Conservation (phyloP, 2,113 vertebrate genomes). For the Panthera uncia region DNA sequence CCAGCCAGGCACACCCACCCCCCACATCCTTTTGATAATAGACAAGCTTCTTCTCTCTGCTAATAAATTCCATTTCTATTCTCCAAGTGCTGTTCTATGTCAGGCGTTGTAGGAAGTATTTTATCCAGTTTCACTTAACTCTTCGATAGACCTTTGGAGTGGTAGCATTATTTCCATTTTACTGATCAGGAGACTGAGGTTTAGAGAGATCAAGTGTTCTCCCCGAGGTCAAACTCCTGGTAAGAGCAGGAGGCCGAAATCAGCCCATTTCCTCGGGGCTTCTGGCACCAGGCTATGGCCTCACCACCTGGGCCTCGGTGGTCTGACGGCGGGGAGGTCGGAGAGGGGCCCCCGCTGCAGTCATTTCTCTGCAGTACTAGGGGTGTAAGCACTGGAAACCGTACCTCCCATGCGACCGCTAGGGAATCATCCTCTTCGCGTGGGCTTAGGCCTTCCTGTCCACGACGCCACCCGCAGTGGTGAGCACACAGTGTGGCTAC, state of each 20-base stretch:
- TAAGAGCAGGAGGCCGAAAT: not conserved
- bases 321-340: too few relatives aligned
- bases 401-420: not conserved
- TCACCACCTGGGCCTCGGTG: too few relatives aligned
- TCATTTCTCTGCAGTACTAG: rapidly evolving
- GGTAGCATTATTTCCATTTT: not conserved
- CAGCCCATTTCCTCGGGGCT: not conserved
- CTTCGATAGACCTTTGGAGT: not conserved
- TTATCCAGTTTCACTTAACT: too few relatives aligned
- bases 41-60: not conserved
- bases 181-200: not conserved
- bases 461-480: rapidly evolving
- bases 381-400: not conserved
- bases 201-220: not conserved
- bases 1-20: too few relatives aligned
- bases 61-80: not conserved
- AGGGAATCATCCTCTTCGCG: rapidly evolving
- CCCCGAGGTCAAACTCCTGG: not conserved
- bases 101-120: not conserved
- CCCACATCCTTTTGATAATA: not conserved
- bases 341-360: too few relatives aligned
- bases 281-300: rapidly evolving
- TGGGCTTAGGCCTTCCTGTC: not conserved
- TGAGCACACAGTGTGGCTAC: not conserved
- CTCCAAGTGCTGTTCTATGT: not conserved